phyloP scores from a whole-genome alignment of 2,888 invertebrate species.

The Cephus sareptanus region DNA sequence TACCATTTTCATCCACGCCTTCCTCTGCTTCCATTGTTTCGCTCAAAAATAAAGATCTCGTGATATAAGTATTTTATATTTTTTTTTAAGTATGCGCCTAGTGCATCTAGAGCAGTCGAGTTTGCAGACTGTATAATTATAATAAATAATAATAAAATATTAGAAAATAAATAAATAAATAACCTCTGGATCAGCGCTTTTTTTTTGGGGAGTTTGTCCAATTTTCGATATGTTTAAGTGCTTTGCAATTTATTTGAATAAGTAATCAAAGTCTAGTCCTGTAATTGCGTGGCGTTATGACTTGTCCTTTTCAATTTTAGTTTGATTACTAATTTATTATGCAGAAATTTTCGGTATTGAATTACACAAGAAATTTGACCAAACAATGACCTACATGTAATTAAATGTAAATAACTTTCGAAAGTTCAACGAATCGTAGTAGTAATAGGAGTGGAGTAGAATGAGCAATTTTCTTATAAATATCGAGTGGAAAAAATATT shows the following conservation, averaged over 20 bases:
- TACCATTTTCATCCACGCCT: too few species aligned
- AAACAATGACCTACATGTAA: not conserved
- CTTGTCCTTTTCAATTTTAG: not conserved
- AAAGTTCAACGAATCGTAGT: too few species aligned
- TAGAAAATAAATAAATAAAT: not conserved
- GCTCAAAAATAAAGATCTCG: not conserved
- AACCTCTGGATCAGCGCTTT: too few species aligned
- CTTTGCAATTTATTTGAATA: too few species aligned
- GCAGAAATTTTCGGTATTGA: not conserved
- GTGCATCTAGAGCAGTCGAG: not conserved
- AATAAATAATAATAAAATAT: not conserved
- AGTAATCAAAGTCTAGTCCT: too few species aligned
- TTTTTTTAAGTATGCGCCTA: not conserved
- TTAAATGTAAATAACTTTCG: not conserved
- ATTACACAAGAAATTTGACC: not conserved
- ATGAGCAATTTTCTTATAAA: too few species aligned
- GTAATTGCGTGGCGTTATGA: not conserved
- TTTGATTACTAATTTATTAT: not conserved
- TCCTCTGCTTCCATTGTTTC: not conserved
- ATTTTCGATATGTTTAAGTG: too few species aligned
- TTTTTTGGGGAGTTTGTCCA: too few species aligned
- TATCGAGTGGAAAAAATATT: not conserved
- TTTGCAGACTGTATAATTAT: not conserved
- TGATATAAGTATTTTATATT: not conserved
- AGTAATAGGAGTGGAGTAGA: too few species aligned